phyloP scores from a whole-genome alignment of 1,140 invertebrate species.

The Luehdorfia chinensis region DNA sequence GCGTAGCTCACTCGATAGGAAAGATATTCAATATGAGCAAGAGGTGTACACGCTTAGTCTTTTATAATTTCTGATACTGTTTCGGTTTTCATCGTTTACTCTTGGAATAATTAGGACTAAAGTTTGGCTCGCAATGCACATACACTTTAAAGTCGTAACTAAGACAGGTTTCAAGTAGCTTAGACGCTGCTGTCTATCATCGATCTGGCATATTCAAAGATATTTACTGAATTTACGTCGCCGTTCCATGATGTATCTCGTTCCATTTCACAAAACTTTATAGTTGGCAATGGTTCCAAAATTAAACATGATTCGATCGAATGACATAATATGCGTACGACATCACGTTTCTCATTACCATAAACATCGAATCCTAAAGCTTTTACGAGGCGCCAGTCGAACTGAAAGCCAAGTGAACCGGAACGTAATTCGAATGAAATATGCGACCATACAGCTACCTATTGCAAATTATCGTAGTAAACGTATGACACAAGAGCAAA shows the following conservation, averaged over 20 bases:
- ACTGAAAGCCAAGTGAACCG: slow-evolving; percentile 33
- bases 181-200: too few relatives aligned
- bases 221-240: too few relatives aligned
- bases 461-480: slow-evolving; percentile 30
- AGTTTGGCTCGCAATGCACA: too few relatives aligned
- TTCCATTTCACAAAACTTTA: too few relatives aligned
- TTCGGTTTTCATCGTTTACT: too few relatives aligned
- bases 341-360: slow-evolving; percentile 31
- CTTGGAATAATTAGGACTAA: too few relatives aligned
- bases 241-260: too few relatives aligned
- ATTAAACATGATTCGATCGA: slow-evolving; percentile 5
- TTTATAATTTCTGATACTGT: too few relatives aligned
- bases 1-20: slow-evolving; percentile 41
- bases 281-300: too few relatives aligned
- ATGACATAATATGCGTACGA: slow-evolving; percentile 1
- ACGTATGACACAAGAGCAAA: slow-evolving; percentile 35
- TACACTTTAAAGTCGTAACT: too few relatives aligned
- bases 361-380: slow-evolving; percentile 43
- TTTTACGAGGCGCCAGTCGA: slow-evolving; percentile 19
- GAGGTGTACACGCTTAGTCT: slow-evolving; percentile 30
- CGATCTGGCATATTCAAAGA: too few relatives aligned
- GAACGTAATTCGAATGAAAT: slow-evolving; percentile 33
- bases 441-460: slow-evolving; percentile 20
- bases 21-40: slow-evolving; percentile 23
- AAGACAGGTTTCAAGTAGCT: too few relatives aligned